Percentiles rank a stretch among this genome's conserved stretches.
These are phyloP conservation scores for Agonopterix arenella DNA, from an alignment of 2,888 invertebrate genomes.

Conservation along the genomic window DNA sequence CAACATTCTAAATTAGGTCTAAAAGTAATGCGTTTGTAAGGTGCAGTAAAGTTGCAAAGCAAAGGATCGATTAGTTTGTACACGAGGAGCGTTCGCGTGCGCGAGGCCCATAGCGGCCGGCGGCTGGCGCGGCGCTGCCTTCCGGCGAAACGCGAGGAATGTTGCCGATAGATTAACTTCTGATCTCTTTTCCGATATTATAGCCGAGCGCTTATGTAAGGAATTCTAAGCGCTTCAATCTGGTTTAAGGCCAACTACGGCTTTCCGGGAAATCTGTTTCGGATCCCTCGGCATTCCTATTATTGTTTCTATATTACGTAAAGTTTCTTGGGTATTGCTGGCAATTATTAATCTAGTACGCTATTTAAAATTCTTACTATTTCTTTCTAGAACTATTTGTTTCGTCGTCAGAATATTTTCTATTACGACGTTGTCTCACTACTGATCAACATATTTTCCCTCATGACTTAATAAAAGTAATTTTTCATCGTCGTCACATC, in stretches of 20 bases:
- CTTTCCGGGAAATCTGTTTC: slow-evolving; percentile 41
- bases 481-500: too few relatives aligned
- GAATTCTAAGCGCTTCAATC: slow-evolving; percentile 71
- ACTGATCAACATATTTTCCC: too few relatives aligned
- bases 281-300: slow-evolving; percentile 18
- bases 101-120: slow-evolving; percentile 23
- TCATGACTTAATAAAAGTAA: too few relatives aligned
- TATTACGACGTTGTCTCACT: too few relatives aligned
- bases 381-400: too few relatives aligned
- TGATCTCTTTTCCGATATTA: slow-evolving; percentile 77
- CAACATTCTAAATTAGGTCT: background rate
- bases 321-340: background rate
- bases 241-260: slow-evolving; percentile 62
- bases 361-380: too few relatives aligned
- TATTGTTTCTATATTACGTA: background rate
- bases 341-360: too few relatives aligned
- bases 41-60: slow-evolving; percentile 47
- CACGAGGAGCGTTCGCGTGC: slow-evolving; percentile 23
- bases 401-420: too few relatives aligned
- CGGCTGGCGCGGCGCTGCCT: slow-evolving; percentile 45
- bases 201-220: slow-evolving; percentile 68
- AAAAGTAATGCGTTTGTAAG: slow-evolving; percentile 12
- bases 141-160: slow-evolving; percentile 74
- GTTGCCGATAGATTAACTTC: slow-evolving; percentile 77
- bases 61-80: slow-evolving; percentile 58